Evolutionary conservation across 2,113 vertebrate species (phyloP).

Genomic region (Campylorhamphus procurvoides): DNA sequence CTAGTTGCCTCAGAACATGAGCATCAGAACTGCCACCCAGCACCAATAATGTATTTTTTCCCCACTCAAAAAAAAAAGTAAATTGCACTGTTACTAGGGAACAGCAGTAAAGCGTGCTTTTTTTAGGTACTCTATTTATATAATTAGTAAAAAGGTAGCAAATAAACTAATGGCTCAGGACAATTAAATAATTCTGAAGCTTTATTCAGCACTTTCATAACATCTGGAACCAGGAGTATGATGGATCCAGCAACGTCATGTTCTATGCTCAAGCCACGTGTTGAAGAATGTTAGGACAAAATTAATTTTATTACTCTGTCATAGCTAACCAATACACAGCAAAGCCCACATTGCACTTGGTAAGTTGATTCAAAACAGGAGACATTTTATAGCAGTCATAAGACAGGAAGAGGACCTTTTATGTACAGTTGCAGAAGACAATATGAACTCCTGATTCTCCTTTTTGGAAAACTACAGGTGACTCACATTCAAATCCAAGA

Average conservation of each 20-base stretch:
- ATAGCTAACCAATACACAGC: background rate
- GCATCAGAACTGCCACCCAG: background rate
- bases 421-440: background rate
- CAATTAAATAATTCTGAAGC: background rate
- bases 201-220: background rate
- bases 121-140: background rate
- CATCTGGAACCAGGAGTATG: background rate
- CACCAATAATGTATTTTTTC: background rate
- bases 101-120: background rate
- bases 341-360: background rate
- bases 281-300: background rate
- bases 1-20: background rate
- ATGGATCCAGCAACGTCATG: background rate
- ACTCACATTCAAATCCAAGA: background rate
- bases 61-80: background rate
- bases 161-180: background rate
- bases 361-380: background rate
- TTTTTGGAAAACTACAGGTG: background rate
- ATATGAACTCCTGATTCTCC: background rate
- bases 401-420: background rate
- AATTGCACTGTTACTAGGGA: background rate
- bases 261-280: background rate
- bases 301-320: background rate
- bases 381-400: fast-evolving
- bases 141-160: background rate